Evolutionary conservation across 2,888 invertebrate species (phyloP).

Genomic region (Drosophila atripex): DNA sequence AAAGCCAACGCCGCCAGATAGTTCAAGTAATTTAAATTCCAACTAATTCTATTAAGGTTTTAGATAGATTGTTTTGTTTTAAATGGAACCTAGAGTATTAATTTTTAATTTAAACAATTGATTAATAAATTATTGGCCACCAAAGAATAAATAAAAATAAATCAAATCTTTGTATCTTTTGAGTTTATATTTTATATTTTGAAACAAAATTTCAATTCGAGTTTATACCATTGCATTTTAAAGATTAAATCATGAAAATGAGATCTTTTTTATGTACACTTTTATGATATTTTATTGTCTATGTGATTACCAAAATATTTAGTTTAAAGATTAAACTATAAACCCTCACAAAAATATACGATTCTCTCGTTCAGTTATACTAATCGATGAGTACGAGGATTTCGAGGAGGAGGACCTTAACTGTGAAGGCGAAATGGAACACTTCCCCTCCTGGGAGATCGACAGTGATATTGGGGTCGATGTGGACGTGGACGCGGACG

Average conservation of each 20-base stretch:
- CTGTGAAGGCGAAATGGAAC: conserved; percentile 84
- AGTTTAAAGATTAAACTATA: neutral
- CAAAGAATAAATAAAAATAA: neutral
- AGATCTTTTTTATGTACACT: too few species aligned
- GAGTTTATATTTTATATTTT: neutral
- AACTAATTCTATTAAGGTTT: conserved; percentile 17
- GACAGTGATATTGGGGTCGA: conserved; percentile 84
- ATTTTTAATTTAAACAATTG: neutral
- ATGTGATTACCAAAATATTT: too few species aligned
- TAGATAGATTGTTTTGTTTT: neutral
- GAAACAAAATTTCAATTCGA: too few species aligned
- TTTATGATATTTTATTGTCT: too few species aligned
- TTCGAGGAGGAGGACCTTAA: conserved; percentile 84
- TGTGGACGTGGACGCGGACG: conserved; percentile 81
- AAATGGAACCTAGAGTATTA: neutral
- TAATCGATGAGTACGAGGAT: conserved; percentile 84
- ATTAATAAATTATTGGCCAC: conserved; percentile 1
- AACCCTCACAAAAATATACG: neutral
- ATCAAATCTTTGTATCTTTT: neutral
- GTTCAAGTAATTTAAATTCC: conserved; percentile 85
- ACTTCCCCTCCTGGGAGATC: conserved; percentile 84
- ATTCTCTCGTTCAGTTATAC: conserved; percentile 74
- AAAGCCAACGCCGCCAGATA: conserved; percentile 86
- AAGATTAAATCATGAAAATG: too few species aligned
- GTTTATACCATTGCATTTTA: too few species aligned